Evolutionary conservation across 1,140 invertebrate species (phyloP).

Genomic region (Zaprionus taronus): DNA sequence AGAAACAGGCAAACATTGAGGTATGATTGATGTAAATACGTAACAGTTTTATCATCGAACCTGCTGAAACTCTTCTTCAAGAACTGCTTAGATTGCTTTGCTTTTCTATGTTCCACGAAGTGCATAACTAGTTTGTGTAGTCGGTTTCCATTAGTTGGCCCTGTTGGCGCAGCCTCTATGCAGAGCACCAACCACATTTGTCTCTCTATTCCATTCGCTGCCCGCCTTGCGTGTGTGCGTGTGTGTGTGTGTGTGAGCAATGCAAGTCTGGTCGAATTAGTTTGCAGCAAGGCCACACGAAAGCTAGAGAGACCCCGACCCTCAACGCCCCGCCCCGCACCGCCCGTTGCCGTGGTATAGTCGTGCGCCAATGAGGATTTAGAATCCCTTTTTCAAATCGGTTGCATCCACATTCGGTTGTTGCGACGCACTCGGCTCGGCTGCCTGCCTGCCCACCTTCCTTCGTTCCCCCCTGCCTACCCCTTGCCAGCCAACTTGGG

Average conservation of each 20-base stretch:
- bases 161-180: background rate
- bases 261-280: constrained; percentile 55
- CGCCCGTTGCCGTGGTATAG: constrained; percentile 20
- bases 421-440: constrained; percentile 39
- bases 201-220: constrained; percentile 44
- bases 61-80: too few relatives aligned
- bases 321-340: background rate
- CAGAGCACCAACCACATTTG: constrained; percentile 39
- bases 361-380: constrained; percentile 69
- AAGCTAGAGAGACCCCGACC: constrained; percentile 14
- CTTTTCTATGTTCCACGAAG: too few relatives aligned
- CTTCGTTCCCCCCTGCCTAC: background rate
- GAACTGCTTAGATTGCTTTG: too few relatives aligned
- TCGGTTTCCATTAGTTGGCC: constrained; percentile 5
- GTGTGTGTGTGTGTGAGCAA: constrained; percentile 28
- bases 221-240: constrained; percentile 8
- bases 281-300: constrained; percentile 44
- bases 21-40: too few relatives aligned
- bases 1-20: too few relatives aligned
- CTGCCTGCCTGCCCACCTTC: background rate
- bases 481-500: constrained; percentile 5
- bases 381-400: constrained; percentile 80
- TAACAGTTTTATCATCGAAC: too few relatives aligned
- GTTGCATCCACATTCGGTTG: constrained; percentile 71
- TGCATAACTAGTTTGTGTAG: background rate